phyloP scores from a whole-genome alignment of 2,888 invertebrate species.

The Drosophila kambysellisi region DNA sequence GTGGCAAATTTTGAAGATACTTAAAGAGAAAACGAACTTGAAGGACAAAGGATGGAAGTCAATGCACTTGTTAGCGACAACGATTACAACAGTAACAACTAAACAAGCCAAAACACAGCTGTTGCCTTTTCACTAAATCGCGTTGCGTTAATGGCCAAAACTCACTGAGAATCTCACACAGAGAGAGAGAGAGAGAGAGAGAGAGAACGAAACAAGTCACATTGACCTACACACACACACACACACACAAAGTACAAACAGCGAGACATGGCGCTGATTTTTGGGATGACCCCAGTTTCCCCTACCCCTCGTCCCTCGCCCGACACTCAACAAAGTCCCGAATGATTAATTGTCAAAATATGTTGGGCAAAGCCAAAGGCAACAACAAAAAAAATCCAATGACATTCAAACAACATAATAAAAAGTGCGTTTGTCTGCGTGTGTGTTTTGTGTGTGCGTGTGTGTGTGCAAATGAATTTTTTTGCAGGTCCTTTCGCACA shows the following conservation, averaged over 20 bases:
- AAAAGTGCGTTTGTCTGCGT: slow-evolving; percentile 63
- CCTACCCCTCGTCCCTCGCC: not conserved
- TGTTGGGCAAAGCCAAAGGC: slow-evolving; percentile 64
- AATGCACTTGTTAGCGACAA: slow-evolving; percentile 42
- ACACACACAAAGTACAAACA: slow-evolving; percentile 35
- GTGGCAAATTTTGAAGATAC: not conserved
- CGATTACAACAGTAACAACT: slow-evolving; percentile 15
- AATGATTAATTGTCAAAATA: slow-evolving; percentile 82
- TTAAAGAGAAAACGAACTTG: not conserved
- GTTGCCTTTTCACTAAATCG: slow-evolving; percentile 43
- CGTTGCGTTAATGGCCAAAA: slow-evolving; percentile 59
- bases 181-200: slow-evolving; percentile 3
- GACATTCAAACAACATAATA: slow-evolving; percentile 71
- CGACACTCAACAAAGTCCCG: slow-evolving; percentile 42
- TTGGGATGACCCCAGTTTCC: slow-evolving; percentile 22
- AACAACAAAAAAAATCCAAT: slow-evolving; percentile 30
- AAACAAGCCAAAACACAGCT: slow-evolving; percentile 38
- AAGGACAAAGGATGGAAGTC: slow-evolving; percentile 38
- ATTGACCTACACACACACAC: slow-evolving; percentile 50
- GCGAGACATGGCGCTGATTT: slow-evolving; percentile 69
- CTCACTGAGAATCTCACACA: slow-evolving; percentile 19
- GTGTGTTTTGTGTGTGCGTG: slow-evolving; percentile 32
- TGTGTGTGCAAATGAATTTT: slow-evolving; percentile 56
- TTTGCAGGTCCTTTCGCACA: slow-evolving; percentile 38
- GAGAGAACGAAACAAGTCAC: slow-evolving; percentile 33